phyloP scores from a whole-genome alignment of 2,113 vertebrate genomes.

The Cacatua alba region DNA sequence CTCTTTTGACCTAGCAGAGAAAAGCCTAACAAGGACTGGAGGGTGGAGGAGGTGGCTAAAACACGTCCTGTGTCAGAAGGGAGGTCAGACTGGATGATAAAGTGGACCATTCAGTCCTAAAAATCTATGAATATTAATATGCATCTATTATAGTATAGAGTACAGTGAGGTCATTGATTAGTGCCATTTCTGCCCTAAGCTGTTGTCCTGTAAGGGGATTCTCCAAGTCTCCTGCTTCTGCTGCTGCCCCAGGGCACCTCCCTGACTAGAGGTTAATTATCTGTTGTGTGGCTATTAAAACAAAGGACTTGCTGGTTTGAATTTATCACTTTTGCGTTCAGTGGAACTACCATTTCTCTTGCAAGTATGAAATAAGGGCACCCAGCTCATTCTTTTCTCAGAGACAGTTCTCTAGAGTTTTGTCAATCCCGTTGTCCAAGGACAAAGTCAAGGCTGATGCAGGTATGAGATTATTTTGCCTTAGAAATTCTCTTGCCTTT shows the following conservation, averaged over 20 bases:
- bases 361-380: background rate
- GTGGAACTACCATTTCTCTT: background rate
- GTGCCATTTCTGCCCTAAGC: slow-evolving; percentile 39
- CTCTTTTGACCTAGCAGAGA: background rate
- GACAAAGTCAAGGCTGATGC: background rate
- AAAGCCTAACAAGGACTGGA: background rate
- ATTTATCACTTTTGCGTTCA: slow-evolving; percentile 2
- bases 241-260: background rate
- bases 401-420: background rate
- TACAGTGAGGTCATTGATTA: slow-evolving; percentile 47
- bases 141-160: slow-evolving; percentile 36
- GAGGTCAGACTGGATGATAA: slow-evolving; percentile 50
- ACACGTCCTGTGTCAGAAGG: background rate
- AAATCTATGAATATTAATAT: slow-evolving; percentile 62
- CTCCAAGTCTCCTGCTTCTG: background rate
- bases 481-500: background rate
- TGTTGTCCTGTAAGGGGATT: slow-evolving; percentile 4
- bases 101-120: slow-evolving; percentile 35
- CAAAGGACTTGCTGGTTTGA: slow-evolving; percentile 16
- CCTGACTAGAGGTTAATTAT: slow-evolving; percentile 43
- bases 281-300: slow-evolving; percentile 42
- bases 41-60: background rate
- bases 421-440: background rate
- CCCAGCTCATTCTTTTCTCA: background rate
- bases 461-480: background rate